Base-by-base conservation (phyloP, 1,140 invertebrate species). In the Lordiphosa stackelbergi region DNA sequence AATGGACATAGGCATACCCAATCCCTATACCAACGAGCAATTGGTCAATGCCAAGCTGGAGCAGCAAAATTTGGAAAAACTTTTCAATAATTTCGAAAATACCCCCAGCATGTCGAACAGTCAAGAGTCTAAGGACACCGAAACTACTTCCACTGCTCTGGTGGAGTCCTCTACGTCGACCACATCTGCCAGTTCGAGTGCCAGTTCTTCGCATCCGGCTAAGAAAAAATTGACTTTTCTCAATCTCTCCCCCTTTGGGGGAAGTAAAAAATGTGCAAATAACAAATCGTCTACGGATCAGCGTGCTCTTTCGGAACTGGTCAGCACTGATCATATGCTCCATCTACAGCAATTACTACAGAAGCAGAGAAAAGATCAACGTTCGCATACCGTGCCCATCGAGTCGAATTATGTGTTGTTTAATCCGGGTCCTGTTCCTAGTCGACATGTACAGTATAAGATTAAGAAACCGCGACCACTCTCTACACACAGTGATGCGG, bases 401-500 rank as follows among this genome's bases (percentile, higher is more conserved):
- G 86, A 87, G 47, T 87, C 85, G 6, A 87, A 87, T 56, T 87
- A 87, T 53, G 86, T 87, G 6, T 43, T 87, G 6, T 87, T 87
- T 13, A 85, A 87, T 58, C 86, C 86, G 6, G 85, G 86, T 0
- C 86, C 86, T 2, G 86, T 87, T 43, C 86, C 85, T 38, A 87
- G 86, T 68, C 84, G 86, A 9, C 81, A 87, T 72, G 70, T 85
- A 7, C 86, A 84, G 59, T 87, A 87, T 61, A 87, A 87, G 60
- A 86, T 87, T 53, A 59, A 84, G 1, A 86, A 85, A 11, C 65
- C 85, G 0, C 54, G 87, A 4, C 87, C 87, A 2, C 43, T 85
- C 0, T 88, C 87, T 3, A 84, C 81, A 1, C 84, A 88, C 56
- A 88, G 87, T 45, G 87, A 88, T 72, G 87, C 87, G 7, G 87